These are phyloP conservation scores for Physeter macrocephalus DNA, from an alignment of 2,113 vertebrate species.

Conservation along the genomic window DNA sequence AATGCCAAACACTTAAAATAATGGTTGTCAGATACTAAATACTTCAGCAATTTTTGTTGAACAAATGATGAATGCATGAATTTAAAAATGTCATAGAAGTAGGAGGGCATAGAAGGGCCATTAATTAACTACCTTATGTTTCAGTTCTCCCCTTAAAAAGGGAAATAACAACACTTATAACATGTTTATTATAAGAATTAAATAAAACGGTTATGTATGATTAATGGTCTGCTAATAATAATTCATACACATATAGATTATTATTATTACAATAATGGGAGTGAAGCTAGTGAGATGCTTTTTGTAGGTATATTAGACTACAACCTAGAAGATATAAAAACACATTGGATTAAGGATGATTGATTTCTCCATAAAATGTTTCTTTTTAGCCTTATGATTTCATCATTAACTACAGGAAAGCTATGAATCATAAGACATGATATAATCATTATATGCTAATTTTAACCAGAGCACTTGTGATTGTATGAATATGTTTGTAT, in stretches of 20 bases:
- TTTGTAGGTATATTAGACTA: background rate
- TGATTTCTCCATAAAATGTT: slow-evolving; percentile 23
- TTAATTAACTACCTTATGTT: background rate
- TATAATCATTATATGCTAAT: slow-evolving; percentile 71
- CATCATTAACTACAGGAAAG: slow-evolving; percentile 13
- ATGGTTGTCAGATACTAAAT: background rate
- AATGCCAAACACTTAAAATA: background rate
- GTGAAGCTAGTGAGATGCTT: background rate
- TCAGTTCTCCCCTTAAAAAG: background rate
- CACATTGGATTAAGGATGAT: background rate
- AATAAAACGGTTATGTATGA: background rate
- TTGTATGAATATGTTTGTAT: slow-evolving; percentile 34
- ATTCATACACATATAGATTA: background rate
- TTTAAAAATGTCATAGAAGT: background rate
- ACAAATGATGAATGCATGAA: background rate
- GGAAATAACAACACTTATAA: background rate
- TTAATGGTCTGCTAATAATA: background rate
- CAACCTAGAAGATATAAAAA: slow-evolving; percentile 18
- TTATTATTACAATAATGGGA: background rate
- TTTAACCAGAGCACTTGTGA: slow-evolving; percentile 55
- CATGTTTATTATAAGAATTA: background rate
- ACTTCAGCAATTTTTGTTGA: background rate
- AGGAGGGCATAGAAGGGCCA: background rate
- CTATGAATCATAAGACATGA: slow-evolving; percentile 31
- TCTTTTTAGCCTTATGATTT: slow-evolving; percentile 48